A percentile compares a stretch with the other conserved stretches of the same genome.
phyloP scores from a whole-genome alignment of 2,888 invertebrate species.

The Hypsopygia costalis region DNA sequence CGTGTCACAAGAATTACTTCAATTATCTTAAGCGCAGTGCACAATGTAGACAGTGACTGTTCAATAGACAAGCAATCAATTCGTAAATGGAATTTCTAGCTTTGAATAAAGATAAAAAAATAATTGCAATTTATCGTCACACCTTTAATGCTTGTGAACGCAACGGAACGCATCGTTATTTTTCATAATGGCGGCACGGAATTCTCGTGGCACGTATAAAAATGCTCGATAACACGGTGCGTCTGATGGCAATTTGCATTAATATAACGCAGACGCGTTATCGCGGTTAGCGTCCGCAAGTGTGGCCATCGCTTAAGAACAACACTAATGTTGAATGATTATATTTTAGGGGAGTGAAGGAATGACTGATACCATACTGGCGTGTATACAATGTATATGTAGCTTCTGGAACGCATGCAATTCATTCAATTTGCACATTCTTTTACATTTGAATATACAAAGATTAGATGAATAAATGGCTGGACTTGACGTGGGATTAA shows the following conservation, averaged over 20 bases:
- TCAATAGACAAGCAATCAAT: background rate
- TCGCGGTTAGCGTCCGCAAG: constrained; percentile 23
- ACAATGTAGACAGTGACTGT: constrained; percentile 11
- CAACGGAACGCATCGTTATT: constrained; percentile 18
- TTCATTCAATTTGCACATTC: no score
- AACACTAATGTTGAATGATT: background rate
- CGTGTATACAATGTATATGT: no score
- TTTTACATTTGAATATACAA: no score
- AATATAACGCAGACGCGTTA: constrained; percentile 47
- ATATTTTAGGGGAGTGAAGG: no score
- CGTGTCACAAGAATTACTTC: no score
- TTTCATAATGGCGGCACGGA: constrained; percentile 37
- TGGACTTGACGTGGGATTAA: no score
- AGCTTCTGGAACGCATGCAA: no score
- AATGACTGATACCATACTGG: no score
- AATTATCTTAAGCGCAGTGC: background rate
- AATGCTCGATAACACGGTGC: constrained; percentile 42
- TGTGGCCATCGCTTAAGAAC: background rate
- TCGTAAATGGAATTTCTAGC: background rate
- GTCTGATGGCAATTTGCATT: constrained; percentile 51
- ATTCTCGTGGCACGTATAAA: constrained; percentile 44
- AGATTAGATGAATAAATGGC: no score
- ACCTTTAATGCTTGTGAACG: constrained; percentile 11
- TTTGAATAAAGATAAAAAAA: background rate
- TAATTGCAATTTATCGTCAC: constrained; percentile 6